phyloP scores from a whole-genome alignment of 1,140 invertebrate species.

The Drosophila rufa region DNA sequence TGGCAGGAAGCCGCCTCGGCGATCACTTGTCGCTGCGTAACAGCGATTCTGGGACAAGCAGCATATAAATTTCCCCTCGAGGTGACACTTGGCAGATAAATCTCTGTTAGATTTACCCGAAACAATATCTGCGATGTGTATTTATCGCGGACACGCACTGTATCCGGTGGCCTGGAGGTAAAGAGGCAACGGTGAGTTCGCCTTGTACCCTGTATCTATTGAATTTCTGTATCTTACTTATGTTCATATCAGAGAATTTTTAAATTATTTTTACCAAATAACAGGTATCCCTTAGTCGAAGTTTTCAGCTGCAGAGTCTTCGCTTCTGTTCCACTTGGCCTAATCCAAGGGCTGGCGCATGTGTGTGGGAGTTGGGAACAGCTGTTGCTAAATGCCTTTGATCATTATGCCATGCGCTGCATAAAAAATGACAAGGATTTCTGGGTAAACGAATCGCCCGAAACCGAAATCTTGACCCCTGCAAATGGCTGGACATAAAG shows the following conservation, averaged over 20 bases:
- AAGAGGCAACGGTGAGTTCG: not conserved
- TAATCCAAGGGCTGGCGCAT: conserved; percentile 12
- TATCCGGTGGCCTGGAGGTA: conserved; percentile 31
- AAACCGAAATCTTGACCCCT: conserved; percentile 45
- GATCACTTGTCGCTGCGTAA: conserved; percentile 59
- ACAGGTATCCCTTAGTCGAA: conserved; percentile 22
- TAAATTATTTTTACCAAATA: not conserved
- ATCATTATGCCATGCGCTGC: conserved; percentile 63
- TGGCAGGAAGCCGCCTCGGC: conserved; percentile 42
- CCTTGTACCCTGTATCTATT: not conserved
- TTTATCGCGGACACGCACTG: conserved; percentile 47
- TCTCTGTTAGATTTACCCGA: conserved; percentile 69
- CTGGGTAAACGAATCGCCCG: conserved; percentile 30
- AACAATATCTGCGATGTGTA: conserved; percentile 70
- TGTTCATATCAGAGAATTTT: not conserved
- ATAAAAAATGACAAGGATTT: conserved; percentile 54
- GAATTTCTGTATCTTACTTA: not conserved
- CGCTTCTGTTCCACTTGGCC: conserved; percentile 44
- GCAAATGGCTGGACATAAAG: conserved; percentile 50
- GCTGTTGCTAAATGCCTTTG: conserved; percentile 70
- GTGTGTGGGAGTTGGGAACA: conserved; percentile 42
- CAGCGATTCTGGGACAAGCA: conserved; percentile 25
- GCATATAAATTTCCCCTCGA: conserved; percentile 74
- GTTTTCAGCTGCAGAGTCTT: conserved; percentile 2
- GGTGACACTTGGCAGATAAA: conserved; percentile 80